Base-by-base conservation (phyloP, 2,888 invertebrate genomes). In the Ichneumoninae sp. region DNA sequence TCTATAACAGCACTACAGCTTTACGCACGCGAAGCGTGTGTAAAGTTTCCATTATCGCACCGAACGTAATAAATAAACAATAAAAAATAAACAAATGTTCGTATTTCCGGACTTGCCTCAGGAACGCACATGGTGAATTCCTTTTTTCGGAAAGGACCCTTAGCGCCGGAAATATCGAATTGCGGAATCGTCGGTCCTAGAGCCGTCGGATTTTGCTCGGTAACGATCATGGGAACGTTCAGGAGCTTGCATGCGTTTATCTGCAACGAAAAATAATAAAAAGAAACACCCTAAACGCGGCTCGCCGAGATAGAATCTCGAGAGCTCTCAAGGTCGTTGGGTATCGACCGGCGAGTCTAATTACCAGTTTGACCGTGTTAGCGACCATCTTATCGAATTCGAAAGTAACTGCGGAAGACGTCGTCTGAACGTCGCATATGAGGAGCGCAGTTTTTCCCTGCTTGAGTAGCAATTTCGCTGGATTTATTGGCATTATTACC, bases 381-480 rank as follows among this genome's bases (percentile, higher is more conserved):
- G 95, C 94, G 0, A 97, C 95, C 79, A 98, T 96, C 89, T 97
- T 96, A 7, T 95, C 95, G 89, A 98, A 98, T 89, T 97, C 95
- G 88, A 95, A 95, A 89, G 98, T 96, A 22, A 95, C 95, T 7
- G 96, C 95, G 0, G 96, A 94, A 91, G 98, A 98, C 82, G 96
- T 96, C 90, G 98, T 97, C 93, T 98, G 98, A 54, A 98, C 95
- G 90, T 98, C 98, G 92, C 98, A 98, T 54, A 98, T 94, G 68
- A 98, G 94, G 87, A 98, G 96, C 0, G 96, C 96, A 0, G 97
- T 97, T 88, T 95, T 96, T 68, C 95, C 86, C 73, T 88, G 90
- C 19, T 86, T 90, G 88, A 85, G 91, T 54, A 91, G 81, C 80
- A 88, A 91, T 85, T 80, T 91, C 4, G 90, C 88, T 3, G 89